Conservation (phyloP, 2,888 invertebrate species). For the Eristalis intricaria region DNA sequence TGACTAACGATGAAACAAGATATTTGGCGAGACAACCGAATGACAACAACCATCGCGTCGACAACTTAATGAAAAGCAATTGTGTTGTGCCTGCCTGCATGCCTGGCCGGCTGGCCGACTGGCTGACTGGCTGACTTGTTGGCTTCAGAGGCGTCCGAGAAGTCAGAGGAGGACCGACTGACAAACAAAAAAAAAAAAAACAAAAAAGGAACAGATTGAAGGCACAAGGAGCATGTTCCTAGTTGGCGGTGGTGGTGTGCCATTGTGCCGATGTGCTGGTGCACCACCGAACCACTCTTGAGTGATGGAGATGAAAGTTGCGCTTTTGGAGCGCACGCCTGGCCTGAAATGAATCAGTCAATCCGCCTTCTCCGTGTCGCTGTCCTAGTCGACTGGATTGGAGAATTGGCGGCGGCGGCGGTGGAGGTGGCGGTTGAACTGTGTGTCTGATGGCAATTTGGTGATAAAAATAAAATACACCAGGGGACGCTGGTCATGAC, state of each 20-base stretch:
- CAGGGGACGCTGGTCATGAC: slow-evolving; percentile 2
- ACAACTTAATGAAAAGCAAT: slow-evolving; percentile 71
- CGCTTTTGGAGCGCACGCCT: slow-evolving; percentile 43
- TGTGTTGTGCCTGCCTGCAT: slow-evolving; percentile 14
- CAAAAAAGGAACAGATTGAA: slow-evolving; percentile 5
- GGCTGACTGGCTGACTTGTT: neutral
- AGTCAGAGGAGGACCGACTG: neutral
- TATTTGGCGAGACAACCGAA: slow-evolving; percentile 59
- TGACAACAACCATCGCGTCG: slow-evolving; percentile 40
- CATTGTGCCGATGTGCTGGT: neutral
- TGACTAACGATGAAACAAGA: slow-evolving; percentile 67
- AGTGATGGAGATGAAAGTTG: slow-evolving; percentile 55
- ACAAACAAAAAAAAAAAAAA: neutral
- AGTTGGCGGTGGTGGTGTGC: neutral
- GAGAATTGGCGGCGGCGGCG: neutral
- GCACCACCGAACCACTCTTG: slow-evolving; percentile 18
- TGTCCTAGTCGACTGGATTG: neutral
- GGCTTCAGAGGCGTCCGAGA: neutral
- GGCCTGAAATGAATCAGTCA: slow-evolving; percentile 60
- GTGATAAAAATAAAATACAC: slow-evolving; percentile 43
- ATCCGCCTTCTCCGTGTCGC: slow-evolving; percentile 41
- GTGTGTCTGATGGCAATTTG: slow-evolving; percentile 21
- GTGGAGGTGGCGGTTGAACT: too few relatives aligned
- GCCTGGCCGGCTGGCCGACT: neutral
- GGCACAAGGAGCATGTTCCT: slow-evolving; percentile 30